Evolutionary conservation across 2,888 invertebrate species (phyloP), one percentile per base, ranked within the genome.

Genomic region (Catocala sponsa): DNA sequence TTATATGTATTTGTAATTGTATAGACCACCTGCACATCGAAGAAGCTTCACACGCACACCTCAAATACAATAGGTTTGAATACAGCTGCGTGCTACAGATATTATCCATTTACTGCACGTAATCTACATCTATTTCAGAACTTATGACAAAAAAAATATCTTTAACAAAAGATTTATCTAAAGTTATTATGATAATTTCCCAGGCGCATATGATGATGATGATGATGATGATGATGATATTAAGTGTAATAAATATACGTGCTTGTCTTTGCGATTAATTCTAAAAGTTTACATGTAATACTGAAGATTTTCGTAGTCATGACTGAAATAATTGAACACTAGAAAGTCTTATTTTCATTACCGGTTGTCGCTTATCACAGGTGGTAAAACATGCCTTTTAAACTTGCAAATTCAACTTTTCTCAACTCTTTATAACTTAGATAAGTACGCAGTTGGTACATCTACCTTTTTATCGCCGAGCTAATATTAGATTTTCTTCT

Each of bases 331-430:
- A 58, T 61, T 55, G 44, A 46, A 56, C 32, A 49, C 46, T n/a
- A 52, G 42, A 65, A 54, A 43, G 41, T 59, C 47, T 44, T 59
- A 56, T 54, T 65, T 64, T 65, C 62, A 63, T 63, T 55, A 66
- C 52, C 52, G 59, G 65, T 59, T 69, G 56, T 68, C 65, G 69
- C 74, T 72, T 76, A 74, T 72, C 74, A 59, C 77, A 79, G 77
- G 78, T 76, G 77, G 65, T 73, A 66, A 74, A 72, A 68, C 66
- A 72, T 57, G 63, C 63, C 63, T 75, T 71, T 78, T 59, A 65
- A 78, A 78, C 66, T 78, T 73, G 64, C 65, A 67, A 74, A 74
- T 68, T 69, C 46, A 70, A 74, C 71, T 75, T 77, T 78, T 56
- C 62, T 61, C 68, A 74, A 74, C 68, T 74, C 72, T 77, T 76